A percentile compares a stretch with the other conserved stretches of the same genome.
These are phyloP conservation scores for Morinoia aosen DNA, from an alignment of 2,888 invertebrate genomes.

Conservation along the genomic window DNA sequence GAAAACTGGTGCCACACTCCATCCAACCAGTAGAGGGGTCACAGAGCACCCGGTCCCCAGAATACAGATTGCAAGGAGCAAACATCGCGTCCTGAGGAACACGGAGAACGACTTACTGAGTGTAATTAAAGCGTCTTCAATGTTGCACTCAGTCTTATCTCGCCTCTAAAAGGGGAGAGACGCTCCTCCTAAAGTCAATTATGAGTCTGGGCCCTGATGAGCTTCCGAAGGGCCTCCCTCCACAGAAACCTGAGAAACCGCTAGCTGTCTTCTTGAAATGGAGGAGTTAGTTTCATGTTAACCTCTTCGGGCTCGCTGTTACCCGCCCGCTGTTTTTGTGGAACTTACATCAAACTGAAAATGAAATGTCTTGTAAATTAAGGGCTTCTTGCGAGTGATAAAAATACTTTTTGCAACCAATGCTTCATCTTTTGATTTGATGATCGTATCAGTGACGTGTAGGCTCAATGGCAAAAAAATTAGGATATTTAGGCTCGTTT, in stretches of 20 bases:
- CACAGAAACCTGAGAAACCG: background rate
- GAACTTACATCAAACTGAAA: background rate
- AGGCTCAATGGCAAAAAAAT: background rate
- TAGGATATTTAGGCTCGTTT: background rate
- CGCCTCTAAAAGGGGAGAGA: slow-evolving; percentile 29
- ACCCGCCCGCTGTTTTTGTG: background rate
- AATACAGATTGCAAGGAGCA: slow-evolving; percentile 19
- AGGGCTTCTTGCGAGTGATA: background rate
- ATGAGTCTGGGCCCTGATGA: slow-evolving; percentile 39
- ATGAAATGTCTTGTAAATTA: background rate
- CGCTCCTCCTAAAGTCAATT: slow-evolving; percentile 31
- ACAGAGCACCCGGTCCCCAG: background rate
- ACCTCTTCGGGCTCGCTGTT: background rate
- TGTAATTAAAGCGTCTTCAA: slow-evolving; percentile 50
- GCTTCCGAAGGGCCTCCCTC: background rate
- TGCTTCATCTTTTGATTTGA: background rate
- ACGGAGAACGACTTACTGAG: slow-evolving; percentile 29
- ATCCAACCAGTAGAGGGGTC: background rate
- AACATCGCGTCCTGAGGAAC: slow-evolving; percentile 10
- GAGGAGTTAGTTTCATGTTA: background rate
- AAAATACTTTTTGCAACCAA: background rate
- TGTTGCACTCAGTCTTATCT: slow-evolving; percentile 29
- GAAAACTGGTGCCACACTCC: background rate
- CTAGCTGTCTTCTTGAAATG: background rate
- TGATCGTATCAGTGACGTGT: background rate